Conservation (phyloP, 1,140 invertebrate genomes). For the Dinothrombium tinctorium region DNA sequence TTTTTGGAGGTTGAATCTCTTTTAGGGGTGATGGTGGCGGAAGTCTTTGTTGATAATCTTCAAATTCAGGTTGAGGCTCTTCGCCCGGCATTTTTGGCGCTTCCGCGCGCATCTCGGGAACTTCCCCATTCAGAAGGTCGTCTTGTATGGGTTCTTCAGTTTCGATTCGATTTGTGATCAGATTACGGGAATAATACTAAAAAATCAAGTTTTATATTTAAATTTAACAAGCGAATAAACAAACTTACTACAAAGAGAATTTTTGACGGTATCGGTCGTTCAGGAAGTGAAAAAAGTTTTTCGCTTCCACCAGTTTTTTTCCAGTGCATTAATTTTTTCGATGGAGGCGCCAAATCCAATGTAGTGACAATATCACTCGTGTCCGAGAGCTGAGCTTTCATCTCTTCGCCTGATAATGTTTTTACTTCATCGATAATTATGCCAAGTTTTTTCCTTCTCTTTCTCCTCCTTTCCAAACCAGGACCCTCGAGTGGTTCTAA, state of each 20-base stretch:
- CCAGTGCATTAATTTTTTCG: constrained; percentile 93
- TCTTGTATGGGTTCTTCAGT: constrained; percentile 6
- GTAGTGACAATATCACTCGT: constrained; percentile 92
- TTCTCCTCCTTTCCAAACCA: constrained; percentile 20
- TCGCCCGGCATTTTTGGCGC: not conserved
- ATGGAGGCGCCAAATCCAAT: constrained; percentile 91
- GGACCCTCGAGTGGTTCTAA: constrained; percentile 11
- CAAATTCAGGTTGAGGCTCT: constrained; percentile 4
- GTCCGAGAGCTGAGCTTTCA: constrained; percentile 94
- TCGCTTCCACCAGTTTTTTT: constrained; percentile 93
- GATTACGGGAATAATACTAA: constrained; percentile 9
- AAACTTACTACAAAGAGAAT: constrained; percentile 34
- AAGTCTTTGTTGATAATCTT: constrained; percentile 2
- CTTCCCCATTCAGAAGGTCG: constrained; percentile 1
- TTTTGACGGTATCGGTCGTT: constrained; percentile 57
- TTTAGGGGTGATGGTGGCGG: constrained; percentile 1
- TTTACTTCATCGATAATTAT: constrained; percentile 97
- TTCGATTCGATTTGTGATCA: constrained; percentile 9
- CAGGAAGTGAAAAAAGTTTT: constrained; percentile 85
- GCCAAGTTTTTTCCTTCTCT: constrained; percentile 58
- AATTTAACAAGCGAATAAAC: not conserved
- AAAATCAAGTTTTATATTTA: not conserved
- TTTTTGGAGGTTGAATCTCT: constrained; percentile 10
- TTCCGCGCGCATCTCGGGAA: not conserved
- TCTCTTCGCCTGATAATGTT: constrained; percentile 98